Percentiles rank a stretch among this genome's conserved stretches.
phyloP scores from a whole-genome alignment of 1,140 invertebrate genomes.

The Formica exsecta region DNA sequence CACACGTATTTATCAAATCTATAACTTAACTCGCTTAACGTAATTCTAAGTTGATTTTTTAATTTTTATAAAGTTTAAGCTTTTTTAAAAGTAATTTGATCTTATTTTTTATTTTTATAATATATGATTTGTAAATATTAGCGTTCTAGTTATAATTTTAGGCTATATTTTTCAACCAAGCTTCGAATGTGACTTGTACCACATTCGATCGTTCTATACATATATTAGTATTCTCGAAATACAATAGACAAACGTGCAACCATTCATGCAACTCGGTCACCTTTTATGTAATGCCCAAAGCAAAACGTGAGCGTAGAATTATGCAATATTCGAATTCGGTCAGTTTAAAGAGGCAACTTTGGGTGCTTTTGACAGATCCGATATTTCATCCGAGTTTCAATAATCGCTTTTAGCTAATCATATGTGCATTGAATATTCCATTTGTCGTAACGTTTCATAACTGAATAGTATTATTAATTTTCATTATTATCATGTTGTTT shows the following conservation, averaged over 20 bases:
- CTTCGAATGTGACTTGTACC: not conserved
- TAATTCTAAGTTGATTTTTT: not conserved
- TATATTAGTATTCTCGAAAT: constrained; percentile 15
- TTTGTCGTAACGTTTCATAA: constrained; percentile 26
- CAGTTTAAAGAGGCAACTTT: constrained; percentile 29
- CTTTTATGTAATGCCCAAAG: constrained; percentile 56
- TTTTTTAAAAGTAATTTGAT: not conserved
- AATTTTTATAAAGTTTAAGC: not conserved
- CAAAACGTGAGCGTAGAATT: constrained; percentile 58
- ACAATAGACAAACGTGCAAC: constrained; percentile 46
- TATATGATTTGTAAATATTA: not conserved
- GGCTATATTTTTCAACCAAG: not conserved
- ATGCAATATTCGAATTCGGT: constrained; percentile 50
- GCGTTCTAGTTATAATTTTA: not conserved
- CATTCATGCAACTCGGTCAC: constrained; percentile 59
- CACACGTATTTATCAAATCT: not conserved
- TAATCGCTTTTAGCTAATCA: constrained; percentile 36
- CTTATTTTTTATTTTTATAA: not conserved
- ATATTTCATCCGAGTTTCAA: constrained; percentile 24
- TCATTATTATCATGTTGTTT: not conserved
- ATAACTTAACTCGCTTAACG: not conserved
- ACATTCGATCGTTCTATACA: not conserved
- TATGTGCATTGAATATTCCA: constrained; percentile 17
- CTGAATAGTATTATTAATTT: constrained; percentile 27
- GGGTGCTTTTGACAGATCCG: constrained; percentile 37